Evolutionary conservation across 1,140 invertebrate genomes (phyloP).

Genomic region (Aphis craccivora): DNA sequence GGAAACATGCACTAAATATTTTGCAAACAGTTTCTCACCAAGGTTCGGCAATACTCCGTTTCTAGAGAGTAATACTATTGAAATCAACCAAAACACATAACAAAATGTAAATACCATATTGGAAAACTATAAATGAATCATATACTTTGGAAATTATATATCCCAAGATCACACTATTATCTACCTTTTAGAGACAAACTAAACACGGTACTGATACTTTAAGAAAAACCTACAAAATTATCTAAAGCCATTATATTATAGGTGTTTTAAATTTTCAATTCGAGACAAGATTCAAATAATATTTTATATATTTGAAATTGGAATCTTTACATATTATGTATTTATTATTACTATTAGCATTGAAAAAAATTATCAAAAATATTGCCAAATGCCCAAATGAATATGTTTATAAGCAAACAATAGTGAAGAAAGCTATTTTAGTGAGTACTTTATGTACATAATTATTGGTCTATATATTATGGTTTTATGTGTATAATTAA

Average conservation of each 20-base stretch:
- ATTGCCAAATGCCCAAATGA: constrained; percentile 40
- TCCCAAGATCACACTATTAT: constrained; percentile 44
- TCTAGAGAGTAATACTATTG: constrained; percentile 76
- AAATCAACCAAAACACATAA: constrained; percentile 54
- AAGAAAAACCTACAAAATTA: constrained; percentile 46
- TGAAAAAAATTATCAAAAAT: constrained; percentile 22
- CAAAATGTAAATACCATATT: constrained; percentile 49
- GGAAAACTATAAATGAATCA: constrained; percentile 32
- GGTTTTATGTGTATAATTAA: constrained; percentile 12
- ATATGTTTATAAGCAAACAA: constrained; percentile 49
- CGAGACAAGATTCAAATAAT: constrained; percentile 1
- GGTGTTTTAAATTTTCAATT: background rate
- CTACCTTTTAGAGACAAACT: constrained; percentile 43
- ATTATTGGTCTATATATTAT: constrained; percentile 42
- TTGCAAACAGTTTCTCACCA: constrained; percentile 69
- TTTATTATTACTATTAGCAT: constrained; percentile 38
- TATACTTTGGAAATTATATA: background rate
- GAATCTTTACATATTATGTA: background rate
- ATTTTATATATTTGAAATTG: background rate
- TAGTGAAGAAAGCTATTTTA: constrained; percentile 40
- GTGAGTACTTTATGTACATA: constrained; percentile 16
- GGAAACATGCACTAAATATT: constrained; percentile 47
- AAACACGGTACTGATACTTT: constrained; percentile 20
- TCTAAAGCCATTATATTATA: constrained; percentile 8
- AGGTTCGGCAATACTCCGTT: constrained; percentile 75